phyloP scores from a whole-genome alignment of 2,888 invertebrate species.

The Didymodactylos carnosus region DNA sequence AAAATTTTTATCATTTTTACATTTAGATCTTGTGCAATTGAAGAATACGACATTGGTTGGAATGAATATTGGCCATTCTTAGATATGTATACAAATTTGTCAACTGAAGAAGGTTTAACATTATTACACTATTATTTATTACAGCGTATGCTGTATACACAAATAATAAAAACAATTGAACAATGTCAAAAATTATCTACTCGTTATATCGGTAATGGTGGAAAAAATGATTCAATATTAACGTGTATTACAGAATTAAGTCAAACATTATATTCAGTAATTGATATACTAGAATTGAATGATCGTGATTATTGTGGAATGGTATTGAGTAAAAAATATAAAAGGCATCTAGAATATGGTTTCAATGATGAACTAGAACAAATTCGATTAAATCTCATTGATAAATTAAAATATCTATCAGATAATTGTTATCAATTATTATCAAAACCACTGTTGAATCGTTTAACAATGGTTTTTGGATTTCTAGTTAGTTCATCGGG shows the following conservation, averaged over 20 bases:
- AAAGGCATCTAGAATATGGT: background rate
- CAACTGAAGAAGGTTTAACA: constrained; percentile 50
- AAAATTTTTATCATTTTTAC: too few species aligned
- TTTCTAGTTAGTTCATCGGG: background rate
- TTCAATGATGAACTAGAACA: background rate
- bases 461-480: background rate
- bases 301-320: too few species aligned
- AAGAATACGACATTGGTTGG: constrained; percentile 46
- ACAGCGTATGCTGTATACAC: constrained; percentile 6
- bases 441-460: background rate
- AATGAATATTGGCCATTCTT: constrained; percentile 80
- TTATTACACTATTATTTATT: constrained; percentile 55
- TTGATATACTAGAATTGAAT: background rate
- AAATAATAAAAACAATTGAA: background rate
- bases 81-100: constrained; percentile 56
- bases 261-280: background rate
- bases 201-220: background rate
- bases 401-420: background rate
- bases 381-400: background rate
- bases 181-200: background rate
- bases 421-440: background rate
- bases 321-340: background rate
- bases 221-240: background rate
- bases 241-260: background rate
- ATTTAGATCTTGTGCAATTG: background rate